Conservation (phyloP, 1,140 invertebrate genomes). For the Steinernema khuongi region DNA sequence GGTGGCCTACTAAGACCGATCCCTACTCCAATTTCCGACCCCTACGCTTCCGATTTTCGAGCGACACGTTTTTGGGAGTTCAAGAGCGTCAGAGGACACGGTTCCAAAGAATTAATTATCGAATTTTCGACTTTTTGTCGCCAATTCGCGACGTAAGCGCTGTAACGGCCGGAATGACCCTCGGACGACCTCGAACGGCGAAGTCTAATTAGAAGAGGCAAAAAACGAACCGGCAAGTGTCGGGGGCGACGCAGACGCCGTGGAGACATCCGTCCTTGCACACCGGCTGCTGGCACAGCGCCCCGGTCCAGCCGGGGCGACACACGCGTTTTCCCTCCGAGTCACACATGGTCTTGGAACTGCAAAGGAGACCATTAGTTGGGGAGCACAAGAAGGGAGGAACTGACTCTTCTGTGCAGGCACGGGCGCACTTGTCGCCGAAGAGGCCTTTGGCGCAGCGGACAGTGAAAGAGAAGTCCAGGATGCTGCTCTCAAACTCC, state of each 20-base stretch:
- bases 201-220: conserved; percentile 1
- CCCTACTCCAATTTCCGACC: too few relatives aligned
- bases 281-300: neutral
- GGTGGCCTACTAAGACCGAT: too few relatives aligned
- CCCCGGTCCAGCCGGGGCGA: neutral
- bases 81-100: neutral
- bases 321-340: conserved; percentile 2
- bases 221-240: conserved; percentile 16
- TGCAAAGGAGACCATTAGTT: neutral
- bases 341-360: conserved; percentile 7
- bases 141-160: neutral
- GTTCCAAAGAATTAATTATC: neutral
- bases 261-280: neutral
- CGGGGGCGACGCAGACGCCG: conserved; percentile 1
- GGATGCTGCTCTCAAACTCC: neutral
- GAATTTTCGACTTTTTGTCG: neutral
- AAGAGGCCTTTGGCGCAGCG: neutral
- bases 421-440: neutral
- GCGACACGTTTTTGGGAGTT: too few relatives aligned
- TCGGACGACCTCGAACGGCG: conserved; percentile 7
- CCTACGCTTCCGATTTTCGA: too few relatives aligned
- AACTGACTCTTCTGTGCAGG: neutral
- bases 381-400: neutral
- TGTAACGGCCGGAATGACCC: conserved; percentile 11
- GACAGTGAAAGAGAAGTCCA: neutral